Evolutionary conservation across 2,113 vertebrate species (phyloP).

Genomic region (Neopipo cinnamomea): DNA sequence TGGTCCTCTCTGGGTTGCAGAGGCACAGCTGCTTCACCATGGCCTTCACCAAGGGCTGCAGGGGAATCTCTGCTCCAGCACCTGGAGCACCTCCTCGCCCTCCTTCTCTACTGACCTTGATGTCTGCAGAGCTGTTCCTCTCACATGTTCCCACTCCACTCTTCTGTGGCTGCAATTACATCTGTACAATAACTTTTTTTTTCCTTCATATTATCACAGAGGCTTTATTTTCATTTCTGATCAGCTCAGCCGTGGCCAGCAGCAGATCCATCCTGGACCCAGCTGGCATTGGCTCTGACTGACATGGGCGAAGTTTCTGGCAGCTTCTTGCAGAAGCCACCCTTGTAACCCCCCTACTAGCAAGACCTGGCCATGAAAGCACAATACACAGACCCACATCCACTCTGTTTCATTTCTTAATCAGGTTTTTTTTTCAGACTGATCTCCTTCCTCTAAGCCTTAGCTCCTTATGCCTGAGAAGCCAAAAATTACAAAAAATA

Average conservation of each 20-base stretch:
- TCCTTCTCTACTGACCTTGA: neutral
- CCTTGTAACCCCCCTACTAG: neutral
- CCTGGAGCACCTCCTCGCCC: neutral
- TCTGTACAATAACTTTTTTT: neutral
- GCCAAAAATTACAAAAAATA: neutral
- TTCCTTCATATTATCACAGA: neutral
- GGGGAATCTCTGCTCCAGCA: neutral
- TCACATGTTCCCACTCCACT: neutral
- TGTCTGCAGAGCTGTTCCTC: neutral
- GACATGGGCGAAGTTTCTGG: neutral
- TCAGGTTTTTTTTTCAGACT: neutral
- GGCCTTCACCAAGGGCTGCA: accelerated
- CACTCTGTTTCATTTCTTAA: neutral
- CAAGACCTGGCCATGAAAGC: neutral
- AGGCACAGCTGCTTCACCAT: neutral
- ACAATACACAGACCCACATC: neutral
- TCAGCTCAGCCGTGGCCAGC: neutral
- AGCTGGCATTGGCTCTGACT: neutral
- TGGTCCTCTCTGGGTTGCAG: neutral
- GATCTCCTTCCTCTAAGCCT: neutral
- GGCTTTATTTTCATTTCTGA: neutral
- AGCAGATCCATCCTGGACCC: neutral
- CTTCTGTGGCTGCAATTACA: neutral
- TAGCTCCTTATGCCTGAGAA: neutral
- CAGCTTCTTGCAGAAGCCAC: neutral